phyloP scores from a whole-genome alignment of 2,113 vertebrate species.

The Ictalurus furcatus region DNA sequence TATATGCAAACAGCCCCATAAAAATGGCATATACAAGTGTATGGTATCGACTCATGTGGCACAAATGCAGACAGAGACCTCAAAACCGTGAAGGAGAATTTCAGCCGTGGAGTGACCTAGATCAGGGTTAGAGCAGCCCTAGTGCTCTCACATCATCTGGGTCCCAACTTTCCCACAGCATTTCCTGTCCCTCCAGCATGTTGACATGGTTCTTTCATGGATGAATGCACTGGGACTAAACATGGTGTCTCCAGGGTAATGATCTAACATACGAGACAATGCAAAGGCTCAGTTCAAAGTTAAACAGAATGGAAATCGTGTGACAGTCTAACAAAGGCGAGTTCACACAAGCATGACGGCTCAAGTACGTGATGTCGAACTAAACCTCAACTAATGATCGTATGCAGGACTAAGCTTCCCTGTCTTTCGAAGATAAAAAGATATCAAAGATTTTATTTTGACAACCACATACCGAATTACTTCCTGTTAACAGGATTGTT shows the following conservation, averaged over 20 bases:
- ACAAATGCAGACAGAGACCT: neutral
- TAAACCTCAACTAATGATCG: neutral
- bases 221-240: slow-evolving; percentile 7
- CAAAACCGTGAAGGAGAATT: neutral
- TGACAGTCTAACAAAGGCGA: slow-evolving; percentile 1
- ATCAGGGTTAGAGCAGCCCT: neutral
- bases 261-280: slow-evolving; percentile 20
- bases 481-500: neutral
- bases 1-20: neutral
- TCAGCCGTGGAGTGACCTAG: slow-evolving; percentile 23
- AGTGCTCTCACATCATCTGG: slow-evolving; percentile 7
- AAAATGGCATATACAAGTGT: neutral
- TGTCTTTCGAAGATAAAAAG: neutral
- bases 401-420: neutral
- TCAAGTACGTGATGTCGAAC: neutral
- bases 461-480: neutral
- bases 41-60: neutral
- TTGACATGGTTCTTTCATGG: neutral
- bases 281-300: neutral
- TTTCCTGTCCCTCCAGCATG: slow-evolving; percentile 22
- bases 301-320: neutral
- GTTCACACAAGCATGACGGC: neutral
- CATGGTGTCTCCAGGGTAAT: slow-evolving; percentile 27
- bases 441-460: neutral
- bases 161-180: neutral